Percentiles rank a stretch among this genome's conserved stretches.
Conservation (phyloP, 2,888 invertebrate species). For the Eupithecia abbreviata region DNA sequence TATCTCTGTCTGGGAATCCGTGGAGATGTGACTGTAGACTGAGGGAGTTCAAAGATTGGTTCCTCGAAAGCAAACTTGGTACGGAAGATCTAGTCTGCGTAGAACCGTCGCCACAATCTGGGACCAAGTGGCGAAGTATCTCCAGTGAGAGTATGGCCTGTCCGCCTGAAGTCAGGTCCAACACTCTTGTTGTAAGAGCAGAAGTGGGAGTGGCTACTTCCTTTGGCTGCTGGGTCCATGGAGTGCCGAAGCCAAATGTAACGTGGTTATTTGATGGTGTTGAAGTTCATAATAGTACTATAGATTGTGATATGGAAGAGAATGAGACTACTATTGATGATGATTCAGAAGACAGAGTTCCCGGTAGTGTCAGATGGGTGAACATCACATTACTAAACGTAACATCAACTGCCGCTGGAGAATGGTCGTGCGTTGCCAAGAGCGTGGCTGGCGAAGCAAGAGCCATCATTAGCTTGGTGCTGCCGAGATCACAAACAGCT, state of each 20-base stretch:
- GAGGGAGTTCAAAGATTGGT: constrained; percentile 92
- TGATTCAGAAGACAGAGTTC: constrained; percentile 74
- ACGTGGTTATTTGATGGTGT: constrained; percentile 92
- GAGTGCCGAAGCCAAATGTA: constrained; percentile 92
- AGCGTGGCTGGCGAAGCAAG: constrained; percentile 86
- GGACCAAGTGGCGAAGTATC: constrained; percentile 90
- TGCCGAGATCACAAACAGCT: constrained; percentile 87
- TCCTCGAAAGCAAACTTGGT: constrained; percentile 90
- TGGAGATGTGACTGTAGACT: constrained; percentile 96
- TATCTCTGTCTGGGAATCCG: constrained; percentile 92
- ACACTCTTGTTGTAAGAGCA: constrained; percentile 86
- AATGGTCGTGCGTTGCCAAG: constrained; percentile 91
- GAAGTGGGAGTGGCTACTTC: constrained; percentile 93
- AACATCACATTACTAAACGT: constrained; percentile 93
- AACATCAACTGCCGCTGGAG: constrained; percentile 92
- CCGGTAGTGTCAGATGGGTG: constrained; percentile 87
- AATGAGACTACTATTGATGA: constrained; percentile 73
- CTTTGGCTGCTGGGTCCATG: constrained; percentile 91
- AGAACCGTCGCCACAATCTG: constrained; percentile 87
- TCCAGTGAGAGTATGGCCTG: constrained; percentile 91
- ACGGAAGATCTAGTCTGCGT: constrained; percentile 89
- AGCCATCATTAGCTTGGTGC: constrained; percentile 84
- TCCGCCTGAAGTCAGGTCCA: constrained; percentile 88
- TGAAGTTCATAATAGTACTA: constrained; percentile 73
- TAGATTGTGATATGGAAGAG: constrained; percentile 80